Evolutionary conservation across 2,113 vertebrate species (phyloP).

Genomic region (Coracopsis vasa): DNA sequence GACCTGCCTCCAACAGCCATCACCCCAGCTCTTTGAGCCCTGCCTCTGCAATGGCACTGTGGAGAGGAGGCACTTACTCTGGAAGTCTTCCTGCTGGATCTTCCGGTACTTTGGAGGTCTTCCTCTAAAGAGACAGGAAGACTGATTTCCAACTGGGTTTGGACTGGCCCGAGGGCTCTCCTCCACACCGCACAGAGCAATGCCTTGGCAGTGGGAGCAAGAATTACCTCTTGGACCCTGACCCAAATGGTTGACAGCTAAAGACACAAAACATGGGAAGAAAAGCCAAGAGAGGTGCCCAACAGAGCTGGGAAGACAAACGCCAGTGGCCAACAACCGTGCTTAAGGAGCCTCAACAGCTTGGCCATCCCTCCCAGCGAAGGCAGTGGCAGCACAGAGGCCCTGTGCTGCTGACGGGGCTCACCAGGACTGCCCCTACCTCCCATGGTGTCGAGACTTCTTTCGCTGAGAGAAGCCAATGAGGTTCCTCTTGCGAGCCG

Average conservation of each 20-base stretch:
- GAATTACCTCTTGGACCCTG: background rate
- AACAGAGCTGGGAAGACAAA: background rate
- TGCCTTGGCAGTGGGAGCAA: background rate
- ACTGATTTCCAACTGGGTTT: background rate
- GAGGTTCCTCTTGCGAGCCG: constrained; percentile 83
- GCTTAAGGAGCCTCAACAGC: background rate
- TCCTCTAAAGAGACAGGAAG: constrained; percentile 79
- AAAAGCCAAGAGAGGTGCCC: background rate
- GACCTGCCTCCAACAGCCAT: background rate
- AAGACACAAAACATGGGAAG: background rate
- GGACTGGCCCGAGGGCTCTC: background rate
- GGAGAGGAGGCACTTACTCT: constrained; percentile 78
- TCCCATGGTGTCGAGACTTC: constrained; percentile 92
- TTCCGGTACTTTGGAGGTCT: constrained; percentile 95
- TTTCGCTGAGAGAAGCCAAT: constrained; percentile 88
- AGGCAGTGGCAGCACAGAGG: background rate
- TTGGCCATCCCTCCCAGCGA: background rate
- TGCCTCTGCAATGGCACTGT: background rate
- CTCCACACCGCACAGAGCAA: background rate
- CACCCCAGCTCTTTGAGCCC: background rate
- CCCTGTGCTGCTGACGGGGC: background rate
- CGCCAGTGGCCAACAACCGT: background rate
- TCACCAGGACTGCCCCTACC: constrained; percentile 65
- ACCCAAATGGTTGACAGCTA: background rate
- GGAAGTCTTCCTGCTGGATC: constrained; percentile 90